These are phyloP conservation scores for Actias luna DNA, from an alignment of 2,888 invertebrate genomes.

Conservation along the genomic window DNA sequence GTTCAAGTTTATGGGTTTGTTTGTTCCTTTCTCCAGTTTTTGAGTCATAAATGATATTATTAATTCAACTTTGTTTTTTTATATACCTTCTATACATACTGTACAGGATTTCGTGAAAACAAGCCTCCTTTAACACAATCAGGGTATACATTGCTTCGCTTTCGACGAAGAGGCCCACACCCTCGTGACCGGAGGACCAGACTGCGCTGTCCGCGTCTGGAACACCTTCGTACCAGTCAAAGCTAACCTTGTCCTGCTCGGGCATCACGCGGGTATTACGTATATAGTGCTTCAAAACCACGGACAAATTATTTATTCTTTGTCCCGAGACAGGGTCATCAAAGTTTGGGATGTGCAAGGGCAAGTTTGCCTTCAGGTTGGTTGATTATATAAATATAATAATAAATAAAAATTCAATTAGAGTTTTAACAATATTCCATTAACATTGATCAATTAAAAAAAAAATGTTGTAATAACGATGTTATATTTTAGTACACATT, in stretches of 20 bases:
- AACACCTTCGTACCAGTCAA: conserved; percentile 88
- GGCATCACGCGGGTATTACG: conserved; percentile 87
- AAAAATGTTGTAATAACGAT: too few species aligned
- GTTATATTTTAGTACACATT: too few species aligned
- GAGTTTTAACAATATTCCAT: too few species aligned
- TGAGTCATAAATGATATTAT: too few species aligned
- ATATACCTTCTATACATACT: too few species aligned
- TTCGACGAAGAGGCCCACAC: conserved; percentile 82
- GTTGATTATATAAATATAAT: background rate
- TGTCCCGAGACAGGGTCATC: conserved; percentile 86
- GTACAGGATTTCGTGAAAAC: too few species aligned
- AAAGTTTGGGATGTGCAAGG: conserved; percentile 89
- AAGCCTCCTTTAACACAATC: background rate
- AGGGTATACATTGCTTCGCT: conserved; percentile 85
- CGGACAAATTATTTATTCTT: conserved; percentile 85
- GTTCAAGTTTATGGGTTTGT: too few species aligned
- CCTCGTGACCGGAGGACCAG: conserved; percentile 88
- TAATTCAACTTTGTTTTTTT: too few species aligned
- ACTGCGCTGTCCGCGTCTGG: conserved; percentile 89
- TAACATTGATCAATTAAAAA: too few species aligned
- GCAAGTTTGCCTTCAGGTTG: conserved; percentile 85
- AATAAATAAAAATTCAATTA: too few species aligned
- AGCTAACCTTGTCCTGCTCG: conserved; percentile 82
- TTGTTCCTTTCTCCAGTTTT: too few species aligned
- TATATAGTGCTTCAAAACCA: conserved; percentile 85